Conservation (phyloP, 2,888 invertebrate species). For the Uloborus plumipes region DNA sequence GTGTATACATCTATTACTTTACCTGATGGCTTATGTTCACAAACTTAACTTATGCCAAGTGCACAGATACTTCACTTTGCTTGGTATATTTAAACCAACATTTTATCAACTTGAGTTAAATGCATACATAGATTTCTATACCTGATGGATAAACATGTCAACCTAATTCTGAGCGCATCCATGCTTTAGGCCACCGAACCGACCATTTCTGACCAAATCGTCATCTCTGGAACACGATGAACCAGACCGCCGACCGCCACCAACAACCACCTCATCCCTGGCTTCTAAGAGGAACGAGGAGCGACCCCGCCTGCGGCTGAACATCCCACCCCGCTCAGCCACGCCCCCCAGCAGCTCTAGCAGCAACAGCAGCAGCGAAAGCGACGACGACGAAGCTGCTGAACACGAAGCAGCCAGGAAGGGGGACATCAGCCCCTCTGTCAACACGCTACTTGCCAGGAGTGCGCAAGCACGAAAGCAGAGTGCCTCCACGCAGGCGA, state of each 20-base stretch:
- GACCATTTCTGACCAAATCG: constrained; percentile 24
- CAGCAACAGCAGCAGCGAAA: constrained; percentile 16
- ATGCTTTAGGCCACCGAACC: constrained; percentile 13
- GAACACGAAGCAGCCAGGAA: constrained; percentile 39
- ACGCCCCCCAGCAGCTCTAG: constrained; percentile 15
- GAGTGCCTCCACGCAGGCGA: constrained; percentile 43
- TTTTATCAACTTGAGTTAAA: no score
- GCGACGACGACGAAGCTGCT: constrained; percentile 40
- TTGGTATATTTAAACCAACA: no score
- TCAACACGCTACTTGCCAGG: constrained; percentile 48
- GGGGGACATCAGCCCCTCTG: constrained; percentile 61
- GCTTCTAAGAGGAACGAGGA: constrained; percentile 21
- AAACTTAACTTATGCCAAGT: no score
- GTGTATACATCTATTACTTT: no score
- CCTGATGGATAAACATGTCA: no score
- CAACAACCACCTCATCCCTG: constrained; percentile 9
- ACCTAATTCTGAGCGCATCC: no score
- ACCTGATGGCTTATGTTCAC: no score
- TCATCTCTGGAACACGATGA: constrained; percentile 51
- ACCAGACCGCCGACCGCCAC: constrained; percentile 22
- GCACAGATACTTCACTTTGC: not conserved
- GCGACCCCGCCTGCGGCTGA: constrained; percentile 34
- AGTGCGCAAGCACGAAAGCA: constrained; percentile 62
- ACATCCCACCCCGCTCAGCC: constrained; percentile 24
- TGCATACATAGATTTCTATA: no score